phyloP scores from a whole-genome alignment of 2,888 invertebrate genomes.

The Archips xylosteana region DNA sequence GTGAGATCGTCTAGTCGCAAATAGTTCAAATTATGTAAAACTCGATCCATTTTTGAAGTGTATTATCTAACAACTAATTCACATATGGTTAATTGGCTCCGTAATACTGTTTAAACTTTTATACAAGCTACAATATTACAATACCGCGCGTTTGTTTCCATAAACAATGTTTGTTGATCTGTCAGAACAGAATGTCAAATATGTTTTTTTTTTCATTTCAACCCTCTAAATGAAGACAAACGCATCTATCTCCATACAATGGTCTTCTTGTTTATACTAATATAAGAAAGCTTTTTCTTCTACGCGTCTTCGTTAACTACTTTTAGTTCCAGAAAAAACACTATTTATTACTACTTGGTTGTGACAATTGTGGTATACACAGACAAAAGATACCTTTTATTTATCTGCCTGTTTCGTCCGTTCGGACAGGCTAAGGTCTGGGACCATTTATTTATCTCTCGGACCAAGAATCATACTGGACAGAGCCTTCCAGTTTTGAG shows the following conservation, averaged over 20 bases:
- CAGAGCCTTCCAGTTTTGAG: too few relatives aligned
- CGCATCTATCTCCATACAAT: neutral
- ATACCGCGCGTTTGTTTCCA: neutral
- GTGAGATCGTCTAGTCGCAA: conserved; percentile 72
- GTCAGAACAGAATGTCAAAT: neutral
- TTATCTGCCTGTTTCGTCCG: too few relatives aligned
- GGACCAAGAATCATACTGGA: too few relatives aligned
- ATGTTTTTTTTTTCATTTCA: neutral
- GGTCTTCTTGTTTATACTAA: neutral
- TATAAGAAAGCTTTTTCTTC: too few relatives aligned
- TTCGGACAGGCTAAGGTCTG: too few relatives aligned
- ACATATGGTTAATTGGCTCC: neutral
- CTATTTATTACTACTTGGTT: too few relatives aligned
- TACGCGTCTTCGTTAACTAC: too few relatives aligned
- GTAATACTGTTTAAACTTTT: neutral
- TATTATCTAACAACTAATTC: neutral
- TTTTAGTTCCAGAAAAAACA: too few relatives aligned
- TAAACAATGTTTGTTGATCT: conserved; percentile 3
- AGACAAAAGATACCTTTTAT: too few relatives aligned
- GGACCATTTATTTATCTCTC: too few relatives aligned
- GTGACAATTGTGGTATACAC: too few relatives aligned
- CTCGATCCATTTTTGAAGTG: conserved; percentile 57
- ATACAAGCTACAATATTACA: neutral
- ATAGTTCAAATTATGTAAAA: conserved; percentile 59
- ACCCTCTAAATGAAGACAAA: neutral